phyloP scores from a whole-genome alignment of 2,888 invertebrate genomes.

The Digitonthophagus gazella region DNA sequence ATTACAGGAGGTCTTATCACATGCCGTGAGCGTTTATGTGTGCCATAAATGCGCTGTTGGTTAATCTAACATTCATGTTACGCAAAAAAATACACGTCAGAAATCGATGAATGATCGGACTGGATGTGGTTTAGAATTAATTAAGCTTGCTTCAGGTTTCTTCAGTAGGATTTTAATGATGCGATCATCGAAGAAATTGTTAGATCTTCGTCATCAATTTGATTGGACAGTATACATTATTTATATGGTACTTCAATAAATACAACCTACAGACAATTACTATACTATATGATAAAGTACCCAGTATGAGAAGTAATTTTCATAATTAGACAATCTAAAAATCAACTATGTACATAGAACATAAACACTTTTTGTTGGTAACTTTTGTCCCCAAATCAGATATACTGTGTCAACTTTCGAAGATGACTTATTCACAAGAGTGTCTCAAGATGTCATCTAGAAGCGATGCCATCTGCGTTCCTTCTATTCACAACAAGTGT shows the following conservation, averaged over 20 bases:
- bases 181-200: neutral
- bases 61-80: neutral
- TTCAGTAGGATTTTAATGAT: neutral
- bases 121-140: neutral
- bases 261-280: too few species aligned
- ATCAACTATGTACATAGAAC: too few species aligned
- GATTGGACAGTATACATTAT: too few species aligned
- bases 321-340: too few species aligned
- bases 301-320: too few species aligned
- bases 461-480: neutral
- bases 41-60: neutral
- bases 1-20: neutral
- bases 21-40: neutral
- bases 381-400: too few species aligned
- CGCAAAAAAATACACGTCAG: neutral
- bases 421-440: neutral
- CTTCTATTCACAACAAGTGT: neutral
- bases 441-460: neutral
- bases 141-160: neutral
- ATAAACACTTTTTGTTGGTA: too few species aligned
- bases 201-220: neutral
- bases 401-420: neutral
- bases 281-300: too few species aligned
- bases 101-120: neutral
- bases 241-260: too few species aligned